Base-by-base conservation (phyloP, 1,140 invertebrate genomes). In the Drosophila sproati region DNA sequence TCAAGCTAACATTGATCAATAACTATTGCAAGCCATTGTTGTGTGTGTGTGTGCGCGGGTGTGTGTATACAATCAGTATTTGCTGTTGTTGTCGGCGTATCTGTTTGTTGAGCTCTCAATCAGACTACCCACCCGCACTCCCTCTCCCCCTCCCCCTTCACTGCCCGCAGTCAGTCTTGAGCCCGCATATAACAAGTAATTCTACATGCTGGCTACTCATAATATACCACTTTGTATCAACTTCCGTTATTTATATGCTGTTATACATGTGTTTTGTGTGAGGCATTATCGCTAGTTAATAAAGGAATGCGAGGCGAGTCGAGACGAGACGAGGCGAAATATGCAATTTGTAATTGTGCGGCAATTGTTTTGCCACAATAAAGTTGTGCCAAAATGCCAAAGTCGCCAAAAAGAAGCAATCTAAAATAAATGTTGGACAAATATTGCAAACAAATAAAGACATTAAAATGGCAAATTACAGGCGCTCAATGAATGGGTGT, bases 401-500 rank as follows among this genome's bases (percentile, higher is more conserved):
- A 62, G 41, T 39, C n/a, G 62, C 55, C 37, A 63, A 59, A 51
- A 56, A 41, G n/a, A 59, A 51, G 20, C 20, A 20, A 20, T 20
- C 20, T 20, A 5, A 5, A 31, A 29, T 8, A 57, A 10, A 43
- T 8, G n/a, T 28, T 12, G 41, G 12, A 43, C 5, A 39, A 56
- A 39, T 28, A 8, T 29, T 29, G 39, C 39, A 62, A 81, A 73
- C 69, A 76, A 82, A 83, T 81, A 78, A 77, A 80, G 48, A 86
- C 60, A 85, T 80, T 52, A 74, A 67, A 72, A 60, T 35, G 31
- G 54, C 81, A 68, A 85, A 61, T 83, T 83, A 83, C 73, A 83
- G 67, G 31, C 56, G 47, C n/a, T 29, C 29, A 43, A 20, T 20
- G 20, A 20, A 20, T n/a, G 31, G 54, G 52, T 64, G 52, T 64